Conservation (phyloP, 2,888 invertebrate genomes). For the Linyphia triangularis region DNA sequence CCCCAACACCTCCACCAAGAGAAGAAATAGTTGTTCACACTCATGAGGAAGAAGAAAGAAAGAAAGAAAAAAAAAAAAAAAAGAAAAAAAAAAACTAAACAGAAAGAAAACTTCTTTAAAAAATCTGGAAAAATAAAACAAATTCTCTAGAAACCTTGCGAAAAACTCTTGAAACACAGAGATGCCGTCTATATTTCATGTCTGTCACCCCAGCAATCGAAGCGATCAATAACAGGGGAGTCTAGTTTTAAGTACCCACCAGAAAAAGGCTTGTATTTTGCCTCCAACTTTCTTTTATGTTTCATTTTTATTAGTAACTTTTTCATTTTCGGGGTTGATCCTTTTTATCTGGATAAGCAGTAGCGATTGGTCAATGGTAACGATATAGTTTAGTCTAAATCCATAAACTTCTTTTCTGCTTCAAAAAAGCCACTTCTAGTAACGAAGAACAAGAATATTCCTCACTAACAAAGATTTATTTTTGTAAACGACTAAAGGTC, state of each 20-base stretch:
- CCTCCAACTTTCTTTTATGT: slow-evolving; percentile 29
- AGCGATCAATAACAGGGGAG: slow-evolving; percentile 68
- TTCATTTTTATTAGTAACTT: slow-evolving; percentile 33
- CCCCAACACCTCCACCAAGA: slow-evolving; percentile 11
- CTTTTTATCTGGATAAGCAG: slow-evolving; percentile 55
- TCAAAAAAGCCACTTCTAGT: too few species aligned
- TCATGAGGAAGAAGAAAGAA: slow-evolving; percentile 31
- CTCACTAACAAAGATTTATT: too few species aligned
- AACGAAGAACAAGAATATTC: too few species aligned
- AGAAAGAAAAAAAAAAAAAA: too few species aligned
- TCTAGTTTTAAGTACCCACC: slow-evolving; percentile 64
- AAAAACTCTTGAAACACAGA: slow-evolving; percentile 67
- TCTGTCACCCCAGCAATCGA: slow-evolving; percentile 71
- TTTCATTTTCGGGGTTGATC: slow-evolving; percentile 58
- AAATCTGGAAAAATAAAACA: slow-evolving; percentile 52
- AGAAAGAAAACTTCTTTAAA: slow-evolving; percentile 52
- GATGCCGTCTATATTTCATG: slow-evolving; percentile 72
- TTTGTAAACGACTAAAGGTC: too few species aligned
- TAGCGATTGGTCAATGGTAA: slow-evolving; percentile 59
- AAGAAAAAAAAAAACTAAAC: slow-evolving; percentile 47
- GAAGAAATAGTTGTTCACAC: slow-evolving; percentile 62
- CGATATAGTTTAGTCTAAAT: slow-evolving; percentile 49
- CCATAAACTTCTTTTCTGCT: too few species aligned
- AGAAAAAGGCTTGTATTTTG: slow-evolving; percentile 57
- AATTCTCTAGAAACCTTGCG: slow-evolving; percentile 13